Evolutionary conservation across 1,140 invertebrate genomes (phyloP), one percentile per base, ranked within the genome.

Genomic region (Piezodorus guildinii): DNA sequence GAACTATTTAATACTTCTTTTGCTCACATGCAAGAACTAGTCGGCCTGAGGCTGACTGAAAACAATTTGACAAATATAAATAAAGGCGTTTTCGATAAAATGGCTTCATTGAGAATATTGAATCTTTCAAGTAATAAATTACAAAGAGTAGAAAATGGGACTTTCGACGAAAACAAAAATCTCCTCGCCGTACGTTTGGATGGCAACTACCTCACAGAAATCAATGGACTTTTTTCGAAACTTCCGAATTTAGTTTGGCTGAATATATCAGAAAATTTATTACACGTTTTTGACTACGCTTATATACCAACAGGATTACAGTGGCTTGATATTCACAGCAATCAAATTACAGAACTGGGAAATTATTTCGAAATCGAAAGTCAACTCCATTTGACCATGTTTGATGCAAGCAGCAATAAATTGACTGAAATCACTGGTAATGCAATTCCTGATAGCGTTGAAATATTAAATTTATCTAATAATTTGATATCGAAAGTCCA

Each of bases 341-440:
- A 94, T 76, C 83, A 88, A 73, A 91, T 94, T 46, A 82, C 81
- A 67, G 88, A 91, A 74, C 76, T 96, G 65, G 89, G 90, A 68
- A 94, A 94, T 80, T 91, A 91, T 74, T 88, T 90, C 71, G 89
- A 92, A 73, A 86, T 91, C 69, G 89, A 93, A 77, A 85, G 83
- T 52, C 84, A 87, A 69, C 76, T 92, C 62, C 87, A 87, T 51
- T 76, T 94, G 49, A 88, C 84, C 65, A 89, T 86, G 49, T 88
- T 91, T 71, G 90, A 94, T 75, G 88, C 89, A 19, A 91, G 89
- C 75, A 82, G 85, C 66, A 94, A 94, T 75, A 82, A 81, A 74
- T 77, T 94, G 64, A 86, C 85, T 2, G 90, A 93, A 77, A 89
- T 94, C 60, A 89, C 86, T 16, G 86, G 87, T 51, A 72, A 72